Conservation (phyloP, 2,888 invertebrate species). For the Eustalomyia histrio region DNA sequence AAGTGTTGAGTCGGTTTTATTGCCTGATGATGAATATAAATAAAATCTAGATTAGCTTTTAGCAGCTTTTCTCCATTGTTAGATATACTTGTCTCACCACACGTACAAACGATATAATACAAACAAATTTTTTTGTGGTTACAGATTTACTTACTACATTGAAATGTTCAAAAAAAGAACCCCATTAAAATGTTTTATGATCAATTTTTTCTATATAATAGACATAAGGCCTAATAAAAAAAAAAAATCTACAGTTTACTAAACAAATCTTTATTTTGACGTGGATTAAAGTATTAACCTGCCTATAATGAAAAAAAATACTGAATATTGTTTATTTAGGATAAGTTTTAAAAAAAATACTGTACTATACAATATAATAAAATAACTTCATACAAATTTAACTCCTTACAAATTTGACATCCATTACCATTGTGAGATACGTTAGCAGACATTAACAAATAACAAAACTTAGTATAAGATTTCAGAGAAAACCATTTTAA, state of each 20-base stretch:
- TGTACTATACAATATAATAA: too few species aligned
- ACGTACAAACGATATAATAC: conserved; percentile 13
- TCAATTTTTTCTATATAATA: neutral
- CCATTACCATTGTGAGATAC: too few species aligned
- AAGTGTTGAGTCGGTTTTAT: neutral
- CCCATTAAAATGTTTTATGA: neutral
- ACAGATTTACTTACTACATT: conserved; percentile 13
- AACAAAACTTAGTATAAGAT: too few species aligned
- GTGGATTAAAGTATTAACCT: too few species aligned
- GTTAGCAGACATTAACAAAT: too few species aligned
- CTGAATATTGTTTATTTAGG: too few species aligned
- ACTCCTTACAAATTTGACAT: too few species aligned
- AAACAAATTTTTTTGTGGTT: neutral
- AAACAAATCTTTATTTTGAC: neutral
- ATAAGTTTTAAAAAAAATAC: too few species aligned
- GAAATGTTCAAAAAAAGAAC: neutral
- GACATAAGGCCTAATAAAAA: neutral
- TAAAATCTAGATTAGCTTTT: conserved; percentile 10
- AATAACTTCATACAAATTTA: too few species aligned
- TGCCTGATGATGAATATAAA: neutral
- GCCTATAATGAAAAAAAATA: too few species aligned
- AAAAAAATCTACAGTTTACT: neutral
- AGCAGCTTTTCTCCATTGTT: neutral
- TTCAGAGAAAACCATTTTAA: too few species aligned
- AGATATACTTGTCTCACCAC: neutral